Evolutionary conservation across 2,797 vertebrate species (phyloP).

Genomic region (Gorsachius magnificus): DNA sequence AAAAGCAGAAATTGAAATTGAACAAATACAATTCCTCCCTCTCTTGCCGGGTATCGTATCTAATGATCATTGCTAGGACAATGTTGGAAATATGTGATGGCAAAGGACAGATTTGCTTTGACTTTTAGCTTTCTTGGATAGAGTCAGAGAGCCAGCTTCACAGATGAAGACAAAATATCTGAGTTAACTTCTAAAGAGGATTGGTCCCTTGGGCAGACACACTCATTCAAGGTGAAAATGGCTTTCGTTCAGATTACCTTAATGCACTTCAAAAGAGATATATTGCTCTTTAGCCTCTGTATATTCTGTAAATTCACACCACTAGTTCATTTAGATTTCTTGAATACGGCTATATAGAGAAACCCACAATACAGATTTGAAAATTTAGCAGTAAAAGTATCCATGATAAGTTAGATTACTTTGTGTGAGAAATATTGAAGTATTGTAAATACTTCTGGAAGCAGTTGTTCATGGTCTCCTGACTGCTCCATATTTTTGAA

Average conservation of each 20-base stretch:
- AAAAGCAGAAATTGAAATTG: background rate
- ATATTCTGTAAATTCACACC: background rate
- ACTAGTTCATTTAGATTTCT: background rate
- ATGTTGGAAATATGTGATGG: background rate
- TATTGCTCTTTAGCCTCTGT: background rate
- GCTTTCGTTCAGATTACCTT: background rate
- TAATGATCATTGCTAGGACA: background rate
- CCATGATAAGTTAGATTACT: background rate
- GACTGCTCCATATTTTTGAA: constrained; percentile 12
- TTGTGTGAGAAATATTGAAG: background rate
- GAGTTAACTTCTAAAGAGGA: background rate
- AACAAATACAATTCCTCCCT: background rate
- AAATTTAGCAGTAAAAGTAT: background rate
- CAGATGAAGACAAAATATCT: background rate
- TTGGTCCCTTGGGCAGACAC: background rate
- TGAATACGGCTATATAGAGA: background rate
- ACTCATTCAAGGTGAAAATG: background rate
- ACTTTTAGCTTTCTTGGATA: background rate
- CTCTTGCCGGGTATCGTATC: background rate
- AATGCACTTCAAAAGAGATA: background rate
- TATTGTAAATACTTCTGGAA: background rate
- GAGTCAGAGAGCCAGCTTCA: background rate
- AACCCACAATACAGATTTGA: background rate
- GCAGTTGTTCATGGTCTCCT: background rate
- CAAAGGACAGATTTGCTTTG: background rate